Evolutionary conservation across 1,140 invertebrate species (phyloP).

Genomic region (Drosophila biarmipes): DNA sequence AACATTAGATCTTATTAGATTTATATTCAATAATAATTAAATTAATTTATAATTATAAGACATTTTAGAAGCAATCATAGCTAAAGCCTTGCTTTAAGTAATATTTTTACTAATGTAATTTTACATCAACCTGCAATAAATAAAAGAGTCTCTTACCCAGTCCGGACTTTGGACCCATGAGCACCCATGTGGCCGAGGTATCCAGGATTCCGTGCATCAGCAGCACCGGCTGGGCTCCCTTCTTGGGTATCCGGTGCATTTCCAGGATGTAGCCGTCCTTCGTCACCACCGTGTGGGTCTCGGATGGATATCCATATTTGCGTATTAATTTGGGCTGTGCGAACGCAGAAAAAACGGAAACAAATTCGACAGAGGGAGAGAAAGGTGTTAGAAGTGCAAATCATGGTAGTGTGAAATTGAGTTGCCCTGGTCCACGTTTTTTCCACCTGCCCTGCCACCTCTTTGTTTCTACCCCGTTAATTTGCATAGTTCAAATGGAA

Average conservation of each 20-base stretch:
- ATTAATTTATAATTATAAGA: no score
- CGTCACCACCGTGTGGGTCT: conserved; percentile 85
- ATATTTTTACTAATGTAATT: no score
- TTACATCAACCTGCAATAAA: no score
- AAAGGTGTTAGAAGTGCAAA: conserved; percentile 59
- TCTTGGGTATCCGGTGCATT: conserved; percentile 85
- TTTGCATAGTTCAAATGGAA: conserved; percentile 58
- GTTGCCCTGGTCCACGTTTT: conserved; percentile 25
- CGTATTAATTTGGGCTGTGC: conserved; percentile 84
- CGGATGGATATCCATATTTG: conserved; percentile 87
- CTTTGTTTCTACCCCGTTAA: conserved; percentile 29
- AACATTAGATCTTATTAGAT: neutral
- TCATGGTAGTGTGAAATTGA: conserved; percentile 76
- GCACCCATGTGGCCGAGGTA: conserved; percentile 89
- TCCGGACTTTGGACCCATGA: conserved; percentile 88
- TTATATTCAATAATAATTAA: no score
- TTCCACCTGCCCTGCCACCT: neutral
- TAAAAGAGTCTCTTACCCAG: conserved; percentile 83
- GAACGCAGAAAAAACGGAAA: conserved; percentile 17
- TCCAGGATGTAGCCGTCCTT: conserved; percentile 86
- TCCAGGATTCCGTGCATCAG: conserved; percentile 90
- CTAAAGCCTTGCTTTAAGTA: no score
- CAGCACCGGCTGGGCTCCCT: conserved; percentile 84
- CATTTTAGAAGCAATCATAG: no score
- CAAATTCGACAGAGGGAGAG: conserved; percentile 13